Evolutionary conservation across 2,797 vertebrate genomes (phyloP).

Genomic region (Avahi laniger): DNA sequence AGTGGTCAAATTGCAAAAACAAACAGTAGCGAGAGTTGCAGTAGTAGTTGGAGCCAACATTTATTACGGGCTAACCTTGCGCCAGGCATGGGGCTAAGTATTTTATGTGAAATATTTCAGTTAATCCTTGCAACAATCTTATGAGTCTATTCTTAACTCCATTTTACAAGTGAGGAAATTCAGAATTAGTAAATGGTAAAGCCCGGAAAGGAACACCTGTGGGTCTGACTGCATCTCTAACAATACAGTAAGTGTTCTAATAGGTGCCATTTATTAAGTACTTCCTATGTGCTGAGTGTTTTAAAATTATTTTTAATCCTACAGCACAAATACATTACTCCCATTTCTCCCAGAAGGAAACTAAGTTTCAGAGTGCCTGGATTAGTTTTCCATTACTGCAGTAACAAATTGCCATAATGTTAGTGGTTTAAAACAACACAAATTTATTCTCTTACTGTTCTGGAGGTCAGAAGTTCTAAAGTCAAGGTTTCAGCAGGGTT

Average conservation of each 20-base stretch:
- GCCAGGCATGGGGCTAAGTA: not conserved
- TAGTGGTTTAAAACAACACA: not conserved
- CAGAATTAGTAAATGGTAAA: not conserved
- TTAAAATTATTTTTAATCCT: conserved; percentile 10
- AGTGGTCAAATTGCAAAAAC: not conserved
- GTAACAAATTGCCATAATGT: not conserved
- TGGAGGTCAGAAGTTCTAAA: not conserved
- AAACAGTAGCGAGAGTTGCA: not conserved
- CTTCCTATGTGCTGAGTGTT: not conserved
- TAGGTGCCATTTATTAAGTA: not conserved
- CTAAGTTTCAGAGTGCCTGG: not conserved
- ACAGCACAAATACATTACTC: not conserved
- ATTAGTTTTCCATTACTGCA: not conserved
- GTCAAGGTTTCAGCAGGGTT: not conserved
- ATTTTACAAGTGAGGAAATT: not conserved
- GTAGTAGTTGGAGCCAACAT: not conserved
- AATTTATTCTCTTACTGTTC: not conserved
- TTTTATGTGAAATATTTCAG: conserved; percentile 7
- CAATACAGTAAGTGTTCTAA: not conserved
- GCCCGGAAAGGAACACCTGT: not conserved
- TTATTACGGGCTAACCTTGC: not conserved
- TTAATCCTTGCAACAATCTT: not conserved
- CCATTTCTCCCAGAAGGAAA: not conserved
- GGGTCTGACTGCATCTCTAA: not conserved
- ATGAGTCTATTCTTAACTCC: not conserved